Percentiles rank a stretch among this genome's conserved stretches.
Evolutionary conservation across 2,113 vertebrate species (phyloP).

Genomic region (Pituophis catenifer): DNA sequence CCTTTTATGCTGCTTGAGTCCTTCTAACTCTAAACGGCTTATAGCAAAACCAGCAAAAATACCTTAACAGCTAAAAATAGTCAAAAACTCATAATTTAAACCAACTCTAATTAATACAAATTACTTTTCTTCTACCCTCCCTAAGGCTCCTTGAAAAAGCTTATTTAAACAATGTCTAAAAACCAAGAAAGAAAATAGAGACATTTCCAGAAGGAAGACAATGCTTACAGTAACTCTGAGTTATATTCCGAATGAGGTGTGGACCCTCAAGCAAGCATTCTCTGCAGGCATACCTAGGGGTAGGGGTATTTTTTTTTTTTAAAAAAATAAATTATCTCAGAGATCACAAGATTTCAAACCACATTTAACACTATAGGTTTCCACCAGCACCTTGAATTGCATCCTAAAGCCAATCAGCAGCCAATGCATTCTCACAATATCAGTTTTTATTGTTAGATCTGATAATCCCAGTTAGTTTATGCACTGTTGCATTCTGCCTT

Average conservation of each 20-base stretch:
- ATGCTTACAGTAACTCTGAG: not conserved
- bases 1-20: not conserved
- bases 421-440: not conserved
- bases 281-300: not conserved
- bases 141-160: not conserved
- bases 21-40: not conserved
- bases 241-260: not conserved
- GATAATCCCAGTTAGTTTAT: not conserved
- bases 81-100: not conserved
- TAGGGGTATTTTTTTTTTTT: too few species aligned
- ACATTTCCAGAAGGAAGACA: not conserved
- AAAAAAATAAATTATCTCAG: too few species aligned
- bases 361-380: not conserved
- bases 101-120: not conserved
- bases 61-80: not conserved
- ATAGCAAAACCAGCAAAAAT: not conserved
- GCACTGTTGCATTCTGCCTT: not conserved
- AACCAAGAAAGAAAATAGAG: not conserved
- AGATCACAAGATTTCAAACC: not conserved
- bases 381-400: not conserved
- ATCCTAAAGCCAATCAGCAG: not conserved
- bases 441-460: not conserved
- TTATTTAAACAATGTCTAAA: not conserved
- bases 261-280: not conserved
- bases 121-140: not conserved